phyloP scores from a whole-genome alignment of 2,888 invertebrate genomes.

The Spatulosminthurus flaviceps region DNA sequence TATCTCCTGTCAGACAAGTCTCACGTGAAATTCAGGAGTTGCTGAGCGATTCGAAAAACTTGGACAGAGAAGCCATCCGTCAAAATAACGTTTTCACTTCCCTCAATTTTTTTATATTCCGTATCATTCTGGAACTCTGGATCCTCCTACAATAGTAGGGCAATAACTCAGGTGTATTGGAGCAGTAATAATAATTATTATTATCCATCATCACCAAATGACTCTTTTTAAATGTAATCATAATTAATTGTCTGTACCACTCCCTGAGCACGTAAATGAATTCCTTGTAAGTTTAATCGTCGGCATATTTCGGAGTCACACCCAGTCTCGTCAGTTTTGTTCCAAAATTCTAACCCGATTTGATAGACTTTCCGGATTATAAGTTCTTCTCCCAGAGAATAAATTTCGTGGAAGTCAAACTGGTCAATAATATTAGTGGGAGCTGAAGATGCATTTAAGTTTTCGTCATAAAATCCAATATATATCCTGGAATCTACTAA shows the following conservation, averaged over 20 bases:
- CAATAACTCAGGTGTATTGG: no score
- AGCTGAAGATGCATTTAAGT: neutral
- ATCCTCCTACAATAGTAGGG: slow-evolving; percentile 54
- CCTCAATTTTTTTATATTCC: slow-evolving; percentile 36
- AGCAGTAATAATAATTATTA: slow-evolving; percentile 25
- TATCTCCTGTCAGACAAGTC: neutral
- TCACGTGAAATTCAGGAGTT: slow-evolving; percentile 57
- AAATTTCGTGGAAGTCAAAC: slow-evolving; percentile 46
- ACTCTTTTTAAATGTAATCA: neutral
- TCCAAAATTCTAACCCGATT: slow-evolving; percentile 13
- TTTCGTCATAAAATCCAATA: slow-evolving; percentile 42
- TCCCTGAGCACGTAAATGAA: slow-evolving; percentile 51
- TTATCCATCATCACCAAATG: neutral
- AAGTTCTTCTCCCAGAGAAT: slow-evolving; percentile 31
- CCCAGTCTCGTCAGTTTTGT: slow-evolving; percentile 38
- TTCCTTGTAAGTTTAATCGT: slow-evolving; percentile 51
- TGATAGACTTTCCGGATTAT: slow-evolving; percentile 15
- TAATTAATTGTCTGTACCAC: slow-evolving; percentile 51
- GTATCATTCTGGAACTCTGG: slow-evolving; percentile 56
- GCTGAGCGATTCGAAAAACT: slow-evolving; percentile 51
- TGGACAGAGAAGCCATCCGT: slow-evolving; percentile 54
- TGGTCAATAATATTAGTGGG: slow-evolving; percentile 8
- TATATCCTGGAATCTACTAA: slow-evolving; percentile 43
- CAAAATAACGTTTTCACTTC: slow-evolving; percentile 41
- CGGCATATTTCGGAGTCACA: slow-evolving; percentile 47